Evolutionary conservation across 2,888 invertebrate genomes (phyloP).

Genomic region (Pyrrhosoma nymphula): DNA sequence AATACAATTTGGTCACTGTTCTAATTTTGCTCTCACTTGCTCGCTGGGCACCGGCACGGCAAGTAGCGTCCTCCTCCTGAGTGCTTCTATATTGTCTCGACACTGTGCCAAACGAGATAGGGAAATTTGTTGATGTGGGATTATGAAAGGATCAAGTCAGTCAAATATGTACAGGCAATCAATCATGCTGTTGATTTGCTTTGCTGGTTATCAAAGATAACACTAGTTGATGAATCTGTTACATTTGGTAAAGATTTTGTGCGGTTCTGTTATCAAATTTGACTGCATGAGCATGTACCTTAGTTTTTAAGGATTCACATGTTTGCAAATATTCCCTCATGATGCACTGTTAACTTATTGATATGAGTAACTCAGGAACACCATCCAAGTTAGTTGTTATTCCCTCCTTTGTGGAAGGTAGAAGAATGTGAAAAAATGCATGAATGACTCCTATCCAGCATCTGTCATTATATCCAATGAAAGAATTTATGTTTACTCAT

Average conservation of each 20-base stretch:
- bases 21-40: neutral
- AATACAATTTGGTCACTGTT: neutral
- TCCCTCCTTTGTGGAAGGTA: neutral
- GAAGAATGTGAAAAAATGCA: neutral
- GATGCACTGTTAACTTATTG: conserved; percentile 10
- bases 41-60: neutral
- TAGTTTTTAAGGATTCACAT: neutral
- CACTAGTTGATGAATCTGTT: neutral
- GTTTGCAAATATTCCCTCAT: neutral
- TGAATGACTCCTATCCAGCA: neutral
- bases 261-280: neutral
- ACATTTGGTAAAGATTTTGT: neutral
- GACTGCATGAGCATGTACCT: neutral
- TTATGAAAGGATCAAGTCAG: neutral
- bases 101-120: neutral
- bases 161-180: neutral
- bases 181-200: neutral
- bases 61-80: neutral
- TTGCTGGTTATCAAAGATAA: neutral
- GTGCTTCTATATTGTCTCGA: neutral
- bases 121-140: neutral
- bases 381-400: neutral
- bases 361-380: neutral
- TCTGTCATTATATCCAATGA: neutral
- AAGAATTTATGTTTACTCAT: neutral